Base-by-base conservation (phyloP, 2,113 vertebrate species). In the Colaptes auratus region DNA sequence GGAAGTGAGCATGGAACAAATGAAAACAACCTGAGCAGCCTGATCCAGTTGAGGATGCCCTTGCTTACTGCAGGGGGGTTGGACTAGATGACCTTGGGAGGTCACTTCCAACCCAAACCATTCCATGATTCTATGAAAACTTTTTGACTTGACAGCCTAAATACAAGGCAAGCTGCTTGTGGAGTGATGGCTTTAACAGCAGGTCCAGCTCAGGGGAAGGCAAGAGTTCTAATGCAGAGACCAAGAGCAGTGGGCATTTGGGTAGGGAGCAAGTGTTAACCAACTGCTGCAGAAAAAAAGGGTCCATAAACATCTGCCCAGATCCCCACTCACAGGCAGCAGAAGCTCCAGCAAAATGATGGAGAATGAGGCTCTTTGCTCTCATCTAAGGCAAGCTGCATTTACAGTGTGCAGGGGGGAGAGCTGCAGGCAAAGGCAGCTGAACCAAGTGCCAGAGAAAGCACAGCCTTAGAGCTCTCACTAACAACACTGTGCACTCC, bases 401-500 rank as follows among this genome's bases (percentile, higher is more conserved):
- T 36, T 58, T 44, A 44, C 55, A 58, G 3, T 31, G 39, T 25
- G n/a, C 58, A 55, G 65, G 4, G 21, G 33, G n/a, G 8, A 72
- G 53, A 4, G 9, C 61, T 46, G 55, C 35, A 35, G 52, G n/a
- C n/a, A 39, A 53, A 60, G 20, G 55, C 1, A 14, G 64, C 52
- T 15, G 8, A 56, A 36, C 52, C 79, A 81, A 15, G 1, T 19
- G 27, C 70, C 30, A 30, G 20, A 39, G 63, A 31, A 42, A 35
- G 24, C 2, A 0, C 28, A 30, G 33, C 55, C 21, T 2, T 4
- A 0, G 36, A 55, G 53, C 21, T 42, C 58, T 11, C 39, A 39
- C 39, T 39, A 39, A 60, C 6, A 0, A 27, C 20, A 39, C n/a
- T 25, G 20, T 42, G 50, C 16, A 15, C 39, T 58, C 16, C 4